phyloP scores from a whole-genome alignment of 1,140 invertebrate species.

The Pseudomyrmex flavicornis region DNA sequence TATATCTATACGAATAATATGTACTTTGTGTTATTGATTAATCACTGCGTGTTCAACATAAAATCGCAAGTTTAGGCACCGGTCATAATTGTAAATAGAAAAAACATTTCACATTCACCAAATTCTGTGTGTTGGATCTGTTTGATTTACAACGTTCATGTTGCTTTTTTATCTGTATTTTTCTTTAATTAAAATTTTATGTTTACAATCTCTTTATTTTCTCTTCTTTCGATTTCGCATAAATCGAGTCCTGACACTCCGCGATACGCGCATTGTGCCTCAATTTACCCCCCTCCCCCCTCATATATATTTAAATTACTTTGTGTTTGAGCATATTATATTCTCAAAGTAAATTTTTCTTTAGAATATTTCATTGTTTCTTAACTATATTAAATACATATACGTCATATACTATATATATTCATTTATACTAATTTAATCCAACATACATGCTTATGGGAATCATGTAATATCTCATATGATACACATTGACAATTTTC shows the following conservation, averaged over 20 bases:
- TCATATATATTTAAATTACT: constrained; percentile 59
- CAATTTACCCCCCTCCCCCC: constrained; percentile 43
- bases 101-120: constrained; percentile 19
- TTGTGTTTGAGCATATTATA: constrained; percentile 78
- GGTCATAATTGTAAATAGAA: constrained; percentile 21
- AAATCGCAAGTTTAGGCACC: constrained; percentile 53
- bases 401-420: constrained; percentile 59
- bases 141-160: constrained; percentile 31
- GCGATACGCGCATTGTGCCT: constrained; percentile 48
- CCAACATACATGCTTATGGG: constrained; percentile 71
- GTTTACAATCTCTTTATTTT: neutral
- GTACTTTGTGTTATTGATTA: neutral
- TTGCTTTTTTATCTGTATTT: neutral
- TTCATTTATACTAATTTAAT: constrained; percentile 71
- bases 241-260: constrained; percentile 62
- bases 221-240: constrained; percentile 13
- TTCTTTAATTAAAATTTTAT: constrained; percentile 20
- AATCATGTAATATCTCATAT: constrained; percentile 77
- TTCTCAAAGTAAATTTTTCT: constrained; percentile 77
- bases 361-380: constrained; percentile 78
- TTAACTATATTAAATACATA: constrained; percentile 76
- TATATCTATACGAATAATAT: constrained; percentile 19
- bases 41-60: constrained; percentile 9
- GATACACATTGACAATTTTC: constrained; percentile 79
- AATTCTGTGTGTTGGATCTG: neutral